Base-by-base conservation (phyloP, 2,113 vertebrate genomes). In the Otolemur garnettii region DNA sequence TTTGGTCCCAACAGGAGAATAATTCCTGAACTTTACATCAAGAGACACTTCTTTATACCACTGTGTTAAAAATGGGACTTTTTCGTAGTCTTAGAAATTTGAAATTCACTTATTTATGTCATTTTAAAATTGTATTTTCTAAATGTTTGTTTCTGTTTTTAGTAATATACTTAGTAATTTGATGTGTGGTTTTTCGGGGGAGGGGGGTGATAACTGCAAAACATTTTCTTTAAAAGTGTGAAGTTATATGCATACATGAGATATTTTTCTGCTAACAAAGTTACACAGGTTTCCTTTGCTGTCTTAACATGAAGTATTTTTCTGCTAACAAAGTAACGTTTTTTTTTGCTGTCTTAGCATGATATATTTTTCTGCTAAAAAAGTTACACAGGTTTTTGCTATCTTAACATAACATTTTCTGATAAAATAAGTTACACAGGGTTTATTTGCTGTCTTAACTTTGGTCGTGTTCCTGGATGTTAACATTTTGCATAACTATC, bases 401-500 rank as follows among this genome's bases (percentile, higher is more conserved):
- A 50, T 50, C 45, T 50, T 50, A 50, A 50, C 45, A 50, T 50
- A 50, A 50, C 45, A 50, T 78, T 69, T 94, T 28, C 60, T 94
- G 42, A 19, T 71, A 53, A 69, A 87, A 72, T 55, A 62, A 94
- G 30, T 14, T 68, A 42, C 28, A 50, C 59, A 66, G 30, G 35
- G 62, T 91, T 69, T 77, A 2, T 60, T 82, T 82, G 4, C 5
- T 85, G 13, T 62, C 98, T 98, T 98, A 98, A 98, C 98, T 98
- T 98, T 98, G 98, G 98, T 99, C 98, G 97, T 99, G 98, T 98
- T 99, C 98, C 99, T 99, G 98, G 98, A 99, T 98, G 97, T 99
- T 99, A 99, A 99, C 99, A 98, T 99, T 99, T 99, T 99, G 98
- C 99, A 99, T 98, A 99, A 99, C 98, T 98, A 98, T 99, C 98